These are phyloP conservation scores for Diplodus sargus DNA, from an alignment of 2,797 vertebrate species.

Conservation along the genomic window DNA sequence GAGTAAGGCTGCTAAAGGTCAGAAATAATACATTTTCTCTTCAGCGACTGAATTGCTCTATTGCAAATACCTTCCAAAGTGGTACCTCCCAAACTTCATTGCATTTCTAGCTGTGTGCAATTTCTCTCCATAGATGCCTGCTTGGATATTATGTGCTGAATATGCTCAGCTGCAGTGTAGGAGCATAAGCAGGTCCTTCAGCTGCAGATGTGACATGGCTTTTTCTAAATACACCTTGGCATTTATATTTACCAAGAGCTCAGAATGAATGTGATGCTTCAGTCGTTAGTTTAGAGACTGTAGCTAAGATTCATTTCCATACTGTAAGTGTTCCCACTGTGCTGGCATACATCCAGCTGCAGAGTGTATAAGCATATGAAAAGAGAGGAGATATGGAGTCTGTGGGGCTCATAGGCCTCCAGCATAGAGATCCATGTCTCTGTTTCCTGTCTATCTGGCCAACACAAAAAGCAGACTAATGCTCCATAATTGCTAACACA, in stretches of 20 bases:
- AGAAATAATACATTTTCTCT: not conserved
- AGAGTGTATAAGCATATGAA: conserved; percentile 1
- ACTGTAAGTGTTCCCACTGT: conserved; percentile 19
- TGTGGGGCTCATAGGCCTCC: conserved; percentile 3
- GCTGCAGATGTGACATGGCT: no score
- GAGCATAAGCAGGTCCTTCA: no score
- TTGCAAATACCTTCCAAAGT: no score
- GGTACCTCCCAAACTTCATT: no score
- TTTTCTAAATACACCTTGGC: not conserved
- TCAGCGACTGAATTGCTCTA: no score
- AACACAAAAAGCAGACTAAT: conserved; percentile 57
- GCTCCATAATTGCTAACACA: conserved; percentile 62
- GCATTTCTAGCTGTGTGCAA: no score
- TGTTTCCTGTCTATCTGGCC: conserved; percentile 51
- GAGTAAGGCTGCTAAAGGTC: not conserved
- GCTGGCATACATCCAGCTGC: conserved; percentile 28
- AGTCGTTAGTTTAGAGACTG: not conserved
- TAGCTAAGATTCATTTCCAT: conserved; percentile 7
- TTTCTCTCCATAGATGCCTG: no score
- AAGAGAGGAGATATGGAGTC: conserved; percentile 12
- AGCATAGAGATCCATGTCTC: conserved; percentile 46
- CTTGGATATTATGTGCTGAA: no score
- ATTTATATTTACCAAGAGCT: not conserved
- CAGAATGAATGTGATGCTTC: not conserved
- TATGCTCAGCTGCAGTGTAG: no score